phyloP scores from a whole-genome alignment of 2,888 invertebrate species.

The Creontiades dilutus region DNA sequence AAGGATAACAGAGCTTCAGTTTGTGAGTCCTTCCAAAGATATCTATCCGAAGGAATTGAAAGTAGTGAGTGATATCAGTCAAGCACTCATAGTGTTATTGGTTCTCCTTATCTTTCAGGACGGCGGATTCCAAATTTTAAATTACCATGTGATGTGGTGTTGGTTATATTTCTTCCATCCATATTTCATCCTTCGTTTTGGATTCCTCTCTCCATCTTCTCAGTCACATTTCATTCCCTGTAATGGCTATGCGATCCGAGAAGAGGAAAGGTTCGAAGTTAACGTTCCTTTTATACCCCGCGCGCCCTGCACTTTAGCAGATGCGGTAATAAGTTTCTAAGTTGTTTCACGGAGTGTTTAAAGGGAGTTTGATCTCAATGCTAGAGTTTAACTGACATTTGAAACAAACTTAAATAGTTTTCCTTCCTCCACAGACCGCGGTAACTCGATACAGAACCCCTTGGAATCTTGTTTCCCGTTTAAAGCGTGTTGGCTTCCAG shows the following conservation, averaged over 20 bases:
- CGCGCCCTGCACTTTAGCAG: not conserved
- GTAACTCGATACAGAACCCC: conserved; percentile 56
- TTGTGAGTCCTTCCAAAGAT: too few relatives aligned
- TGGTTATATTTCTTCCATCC: too few relatives aligned
- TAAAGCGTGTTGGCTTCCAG: conserved; percentile 58
- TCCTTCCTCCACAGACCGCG: conserved; percentile 56
- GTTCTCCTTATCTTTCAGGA: too few relatives aligned
- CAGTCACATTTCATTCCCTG: not conserved
- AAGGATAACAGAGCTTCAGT: too few relatives aligned
- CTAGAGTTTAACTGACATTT: conserved; percentile 58
- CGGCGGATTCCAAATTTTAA: too few relatives aligned
- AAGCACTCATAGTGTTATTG: too few relatives aligned
- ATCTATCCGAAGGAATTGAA: too few relatives aligned
- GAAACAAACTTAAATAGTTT: conserved; percentile 64
- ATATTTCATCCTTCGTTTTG: not conserved
- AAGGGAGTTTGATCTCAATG: conserved; percentile 58
- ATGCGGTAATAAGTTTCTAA: conserved; percentile 53
- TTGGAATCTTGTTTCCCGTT: conserved; percentile 57
- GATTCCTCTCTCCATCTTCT: not conserved
- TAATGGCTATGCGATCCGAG: not conserved
- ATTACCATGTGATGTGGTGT: too few relatives aligned
- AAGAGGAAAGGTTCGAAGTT: not conserved
- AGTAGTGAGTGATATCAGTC: too few relatives aligned
- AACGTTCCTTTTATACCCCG: not conserved
- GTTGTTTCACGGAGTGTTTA: conserved; percentile 50